phyloP scores from a whole-genome alignment of 2,113 vertebrate species.

The Petrocephalus microphthalmus region DNA sequence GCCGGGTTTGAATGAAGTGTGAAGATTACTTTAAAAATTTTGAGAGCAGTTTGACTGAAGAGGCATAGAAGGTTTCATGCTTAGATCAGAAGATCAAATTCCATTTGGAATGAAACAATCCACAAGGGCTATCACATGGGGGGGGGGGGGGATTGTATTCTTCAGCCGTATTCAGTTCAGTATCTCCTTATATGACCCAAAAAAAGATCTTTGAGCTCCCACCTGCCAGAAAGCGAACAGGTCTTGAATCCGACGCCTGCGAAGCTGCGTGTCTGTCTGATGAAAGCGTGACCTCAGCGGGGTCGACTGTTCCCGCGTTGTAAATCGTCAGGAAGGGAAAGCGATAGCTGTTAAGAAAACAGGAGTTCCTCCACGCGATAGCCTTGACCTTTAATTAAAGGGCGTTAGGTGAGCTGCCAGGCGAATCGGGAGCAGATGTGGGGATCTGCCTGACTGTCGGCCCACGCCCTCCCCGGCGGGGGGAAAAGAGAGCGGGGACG shows the following conservation, averaged over 20 bases:
- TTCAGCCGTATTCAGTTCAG: neutral
- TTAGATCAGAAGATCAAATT: neutral
- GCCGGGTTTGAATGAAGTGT: neutral
- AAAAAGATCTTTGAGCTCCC: neutral
- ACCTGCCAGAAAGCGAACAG: neutral
- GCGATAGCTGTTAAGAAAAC: neutral
- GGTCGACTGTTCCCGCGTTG: neutral
- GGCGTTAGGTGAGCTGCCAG: slow-evolving; percentile 20
- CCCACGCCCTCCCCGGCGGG: neutral
- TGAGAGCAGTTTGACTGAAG: neutral
- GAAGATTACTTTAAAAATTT: neutral
- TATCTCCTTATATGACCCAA: neutral
- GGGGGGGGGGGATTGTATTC: neutral
- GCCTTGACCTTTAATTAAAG: slow-evolving; percentile 34
- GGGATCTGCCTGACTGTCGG: slow-evolving; percentile 22
- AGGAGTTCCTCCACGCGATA: slow-evolving; percentile 18
- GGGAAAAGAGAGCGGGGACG: neutral
- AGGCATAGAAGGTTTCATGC: neutral
- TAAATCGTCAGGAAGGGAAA: neutral
- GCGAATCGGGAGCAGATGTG: slow-evolving; percentile 27
- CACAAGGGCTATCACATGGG: neutral
- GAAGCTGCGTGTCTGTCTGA: neutral
- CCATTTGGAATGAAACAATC: neutral
- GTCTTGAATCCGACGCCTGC: neutral
- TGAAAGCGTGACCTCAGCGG: neutral